phyloP scores from a whole-genome alignment of 2,888 invertebrate genomes.

The Dasypolia templi region DNA sequence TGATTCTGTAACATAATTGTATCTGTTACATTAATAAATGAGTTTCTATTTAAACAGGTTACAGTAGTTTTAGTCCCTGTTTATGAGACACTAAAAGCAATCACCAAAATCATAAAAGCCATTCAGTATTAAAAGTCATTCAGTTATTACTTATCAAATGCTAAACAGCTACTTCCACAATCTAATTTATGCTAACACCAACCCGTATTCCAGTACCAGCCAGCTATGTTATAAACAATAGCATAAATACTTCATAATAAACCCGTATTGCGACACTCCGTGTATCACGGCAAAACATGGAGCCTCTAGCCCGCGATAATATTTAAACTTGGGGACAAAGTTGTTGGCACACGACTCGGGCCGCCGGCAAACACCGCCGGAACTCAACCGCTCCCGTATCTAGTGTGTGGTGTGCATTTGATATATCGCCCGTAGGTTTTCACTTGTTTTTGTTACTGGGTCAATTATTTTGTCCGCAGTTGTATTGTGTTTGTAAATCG shows the following conservation, averaged over 20 bases:
- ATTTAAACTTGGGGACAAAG: slow-evolving; percentile 68
- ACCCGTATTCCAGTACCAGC: slow-evolving; percentile 42
- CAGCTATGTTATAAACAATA: slow-evolving; percentile 57
- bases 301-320: slow-evolving; percentile 64
- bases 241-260: slow-evolving; percentile 64
- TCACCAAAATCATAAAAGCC: slow-evolving; percentile 9
- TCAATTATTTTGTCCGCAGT: slow-evolving; percentile 69
- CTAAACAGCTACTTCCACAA: slow-evolving; percentile 45
- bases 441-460: slow-evolving; percentile 67
- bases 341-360: slow-evolving; percentile 67
- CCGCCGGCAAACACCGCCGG: slow-evolving; percentile 66
- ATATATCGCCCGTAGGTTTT: slow-evolving; percentile 69
- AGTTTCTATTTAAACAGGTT: no score
- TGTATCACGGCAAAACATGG: slow-evolving; percentile 60
- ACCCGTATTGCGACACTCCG: slow-evolving; percentile 66
- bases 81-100: background rate
- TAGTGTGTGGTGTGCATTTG: slow-evolving; percentile 68
- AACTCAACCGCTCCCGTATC: slow-evolving; percentile 65
- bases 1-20: no score
- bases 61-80: no score
- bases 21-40: no score
- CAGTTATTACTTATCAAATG: slow-evolving; percentile 46
- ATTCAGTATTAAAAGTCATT: slow-evolving; percentile 3
- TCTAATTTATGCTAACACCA: slow-evolving; percentile 57
- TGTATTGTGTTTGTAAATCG: slow-evolving; percentile 59